These are phyloP conservation scores for Dusona sp. DNA, from an alignment of 2,888 invertebrate species.

Conservation along the genomic window DNA sequence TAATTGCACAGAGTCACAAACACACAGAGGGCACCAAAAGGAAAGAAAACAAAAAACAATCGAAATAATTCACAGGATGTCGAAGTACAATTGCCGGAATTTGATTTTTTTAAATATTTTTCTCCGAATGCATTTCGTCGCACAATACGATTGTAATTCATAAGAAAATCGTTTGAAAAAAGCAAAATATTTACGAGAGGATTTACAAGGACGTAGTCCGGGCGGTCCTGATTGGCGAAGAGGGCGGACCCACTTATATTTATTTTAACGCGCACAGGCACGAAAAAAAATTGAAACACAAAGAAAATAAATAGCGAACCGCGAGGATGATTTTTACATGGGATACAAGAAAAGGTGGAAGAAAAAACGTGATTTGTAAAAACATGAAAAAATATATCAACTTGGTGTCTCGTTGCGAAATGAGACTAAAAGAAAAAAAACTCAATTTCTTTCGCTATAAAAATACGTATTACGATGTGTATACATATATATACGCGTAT, in stretches of 20 bases:
- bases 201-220: constrained; percentile 6
- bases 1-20: constrained; percentile 13
- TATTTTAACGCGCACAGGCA: constrained; percentile 5
- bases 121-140: neutral
- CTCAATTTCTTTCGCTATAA: constrained; percentile 1
- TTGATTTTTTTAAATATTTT: neutral
- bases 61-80: neutral
- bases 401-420: constrained; percentile 22
- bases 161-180: neutral
- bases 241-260: constrained; percentile 1
- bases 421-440: constrained; percentile 10
- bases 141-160: neutral
- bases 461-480: constrained; percentile 1
- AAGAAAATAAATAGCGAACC: constrained; percentile 8
- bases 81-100: neutral
- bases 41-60: constrained; percentile 3
- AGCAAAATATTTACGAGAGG: constrained; percentile 5
- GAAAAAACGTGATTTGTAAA: neutral
- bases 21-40: constrained; percentile 12
- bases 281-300: neutral
- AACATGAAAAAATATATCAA: neutral
- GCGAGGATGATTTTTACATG: constrained; percentile 11
- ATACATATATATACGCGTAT: neutral
- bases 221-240: neutral
- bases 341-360: neutral